Conservation (phyloP, 2,888 invertebrate species). For the Dicycla oo region DNA sequence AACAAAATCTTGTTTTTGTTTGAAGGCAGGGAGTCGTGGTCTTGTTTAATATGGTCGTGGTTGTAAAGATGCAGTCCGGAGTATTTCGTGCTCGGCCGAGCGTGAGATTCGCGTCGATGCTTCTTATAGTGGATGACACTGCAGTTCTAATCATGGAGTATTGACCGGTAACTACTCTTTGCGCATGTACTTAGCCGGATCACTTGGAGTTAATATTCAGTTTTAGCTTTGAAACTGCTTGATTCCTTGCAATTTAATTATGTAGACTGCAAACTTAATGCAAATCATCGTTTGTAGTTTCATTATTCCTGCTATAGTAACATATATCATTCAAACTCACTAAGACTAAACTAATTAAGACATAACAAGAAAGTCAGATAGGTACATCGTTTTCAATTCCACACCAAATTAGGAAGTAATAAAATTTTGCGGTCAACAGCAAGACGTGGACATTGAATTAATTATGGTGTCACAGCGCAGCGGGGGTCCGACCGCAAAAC, state of each 20-base stretch:
- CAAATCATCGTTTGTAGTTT: slow-evolving; percentile 41
- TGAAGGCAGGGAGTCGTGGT: slow-evolving; percentile 68
- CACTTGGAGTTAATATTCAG: slow-evolving; percentile 39
- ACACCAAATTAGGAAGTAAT: slow-evolving; percentile 73
- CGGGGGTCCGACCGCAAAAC: slow-evolving; percentile 74
- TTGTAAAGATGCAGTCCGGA: slow-evolving; percentile 66
- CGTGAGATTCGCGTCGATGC: slow-evolving; percentile 69
- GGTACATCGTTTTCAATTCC: slow-evolving; percentile 62
- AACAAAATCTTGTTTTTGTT: slow-evolving; percentile 72
- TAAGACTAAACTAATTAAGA: slow-evolving; percentile 58
- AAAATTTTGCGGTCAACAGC: slow-evolving; percentile 75
- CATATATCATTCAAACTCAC: neutral
- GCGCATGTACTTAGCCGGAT: slow-evolving; percentile 38
- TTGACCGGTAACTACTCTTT: slow-evolving; percentile 68
- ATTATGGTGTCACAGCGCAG: slow-evolving; percentile 73
- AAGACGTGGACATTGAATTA: slow-evolving; percentile 76
- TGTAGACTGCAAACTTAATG: slow-evolving; percentile 14
- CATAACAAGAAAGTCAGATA: slow-evolving; percentile 53
- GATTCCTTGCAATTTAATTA: slow-evolving; percentile 28
- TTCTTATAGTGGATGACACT: slow-evolving; percentile 78
- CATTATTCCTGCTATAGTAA: slow-evolving; percentile 16
- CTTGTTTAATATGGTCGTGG: slow-evolving; percentile 71
- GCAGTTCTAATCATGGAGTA: slow-evolving; percentile 75
- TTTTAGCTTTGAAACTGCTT: slow-evolving; percentile 23
- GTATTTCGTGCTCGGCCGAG: slow-evolving; percentile 67